These are phyloP conservation scores for Apostichopus japonicus DNA, from an alignment of 35 echinoderm and acorn worm species.

Conservation along the genomic window DNA sequence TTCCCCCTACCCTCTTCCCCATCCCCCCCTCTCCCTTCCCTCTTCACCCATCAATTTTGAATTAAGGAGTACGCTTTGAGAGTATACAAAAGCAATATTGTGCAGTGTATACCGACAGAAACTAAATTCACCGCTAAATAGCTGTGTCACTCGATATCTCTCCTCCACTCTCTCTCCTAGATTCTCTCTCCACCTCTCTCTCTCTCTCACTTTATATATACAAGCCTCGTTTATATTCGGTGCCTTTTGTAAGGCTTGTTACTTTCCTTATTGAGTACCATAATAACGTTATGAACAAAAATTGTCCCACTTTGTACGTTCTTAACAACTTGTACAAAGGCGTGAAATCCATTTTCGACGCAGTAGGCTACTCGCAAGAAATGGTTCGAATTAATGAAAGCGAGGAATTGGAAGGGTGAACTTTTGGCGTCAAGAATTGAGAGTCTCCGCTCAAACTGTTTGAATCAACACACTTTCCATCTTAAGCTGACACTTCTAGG, in stretches of 20 bases:
- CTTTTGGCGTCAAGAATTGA: slow-evolving; percentile 3
- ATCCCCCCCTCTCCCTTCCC: no score
- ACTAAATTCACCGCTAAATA: no score
- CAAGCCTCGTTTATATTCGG: no score
- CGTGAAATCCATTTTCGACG: slow-evolving; percentile 18
- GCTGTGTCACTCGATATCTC: no score
- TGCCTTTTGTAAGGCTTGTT: not conserved
- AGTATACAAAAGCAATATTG: no score
- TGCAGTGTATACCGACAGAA: no score
- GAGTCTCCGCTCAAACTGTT: slow-evolving; percentile 6
- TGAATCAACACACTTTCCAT: not conserved
- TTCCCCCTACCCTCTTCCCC: no score
- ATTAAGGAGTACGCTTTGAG: no score
- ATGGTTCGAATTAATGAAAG: not conserved
- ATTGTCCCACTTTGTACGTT: not conserved
- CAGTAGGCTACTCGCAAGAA: not conserved
- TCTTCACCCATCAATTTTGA: no score
- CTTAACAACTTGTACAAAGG: slow-evolving; percentile 17
- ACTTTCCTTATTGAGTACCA: not conserved
- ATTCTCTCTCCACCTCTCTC: no score
- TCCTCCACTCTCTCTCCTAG: no score
- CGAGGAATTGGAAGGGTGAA: not conserved
- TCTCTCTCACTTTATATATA: no score
- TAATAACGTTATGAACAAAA: not conserved
- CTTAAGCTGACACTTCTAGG: not conserved